These are phyloP conservation scores for Polydrusus pterygomalis DNA, from an alignment of 2,888 invertebrate species.

Conservation along the genomic window DNA sequence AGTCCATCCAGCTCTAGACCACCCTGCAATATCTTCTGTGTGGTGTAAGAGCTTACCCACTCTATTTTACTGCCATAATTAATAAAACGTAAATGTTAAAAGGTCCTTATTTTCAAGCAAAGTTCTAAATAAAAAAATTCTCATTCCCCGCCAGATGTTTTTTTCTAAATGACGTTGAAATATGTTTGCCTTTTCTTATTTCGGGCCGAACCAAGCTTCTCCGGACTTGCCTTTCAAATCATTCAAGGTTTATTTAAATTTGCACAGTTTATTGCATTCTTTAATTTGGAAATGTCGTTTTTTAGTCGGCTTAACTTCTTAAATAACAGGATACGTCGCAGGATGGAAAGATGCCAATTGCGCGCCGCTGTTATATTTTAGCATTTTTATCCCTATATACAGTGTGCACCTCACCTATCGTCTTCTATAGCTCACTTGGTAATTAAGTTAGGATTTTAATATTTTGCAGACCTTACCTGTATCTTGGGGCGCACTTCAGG, in stretches of 20 bases:
- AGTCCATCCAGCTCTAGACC: too few species aligned
- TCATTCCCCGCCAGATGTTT: conserved; percentile 42
- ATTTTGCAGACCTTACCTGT: too few species aligned
- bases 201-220: conserved; percentile 18
- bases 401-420: too few species aligned
- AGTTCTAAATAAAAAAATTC: conserved; percentile 29
- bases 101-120: neutral
- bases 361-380: too few species aligned
- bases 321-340: conserved; percentile 26
- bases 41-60: neutral
- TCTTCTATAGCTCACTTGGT: too few species aligned
- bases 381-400: too few species aligned
- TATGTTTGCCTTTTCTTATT: conserved; percentile 43
- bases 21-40: too few species aligned
- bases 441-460: too few species aligned
- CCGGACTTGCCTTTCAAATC: conserved; percentile 31
- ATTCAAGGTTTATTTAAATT: conserved; percentile 50
- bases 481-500: too few species aligned
- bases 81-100: neutral
- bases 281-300: conserved; percentile 37
- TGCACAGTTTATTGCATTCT: conserved; percentile 43
- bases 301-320: conserved; percentile 3
- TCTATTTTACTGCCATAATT: neutral
- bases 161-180: conserved; percentile 43
- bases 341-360: neutral